Conservation (phyloP, 2,797 vertebrate species). For the Oreonectes daqikongensis region DNA sequence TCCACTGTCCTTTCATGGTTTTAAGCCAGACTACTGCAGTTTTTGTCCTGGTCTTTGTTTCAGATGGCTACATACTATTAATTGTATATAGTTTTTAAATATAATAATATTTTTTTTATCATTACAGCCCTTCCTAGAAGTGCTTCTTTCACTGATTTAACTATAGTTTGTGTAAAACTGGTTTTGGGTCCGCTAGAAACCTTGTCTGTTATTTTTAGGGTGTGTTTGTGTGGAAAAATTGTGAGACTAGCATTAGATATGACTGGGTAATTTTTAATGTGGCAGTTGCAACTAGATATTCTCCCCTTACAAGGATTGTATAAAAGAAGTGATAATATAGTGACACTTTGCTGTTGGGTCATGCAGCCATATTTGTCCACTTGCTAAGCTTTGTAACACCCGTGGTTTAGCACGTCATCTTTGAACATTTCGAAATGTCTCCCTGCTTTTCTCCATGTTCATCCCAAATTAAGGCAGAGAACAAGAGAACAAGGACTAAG, state of each 20-base stretch:
- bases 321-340: too few species aligned
- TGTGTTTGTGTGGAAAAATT: not conserved
- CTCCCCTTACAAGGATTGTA: too few species aligned
- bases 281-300: not conserved
- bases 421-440: not conserved
- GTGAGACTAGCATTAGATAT: not conserved
- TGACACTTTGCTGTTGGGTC: not conserved
- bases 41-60: not conserved
- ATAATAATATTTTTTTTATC: too few species aligned
- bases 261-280: not conserved
- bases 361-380: not conserved
- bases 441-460: slow-evolving; percentile 1
- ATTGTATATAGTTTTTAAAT: not conserved
- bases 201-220: not conserved
- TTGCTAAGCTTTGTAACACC: not conserved
- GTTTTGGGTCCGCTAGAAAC: too few species aligned
- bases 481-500: slow-evolving; percentile 53
- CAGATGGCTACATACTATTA: not conserved
- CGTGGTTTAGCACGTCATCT: not conserved
- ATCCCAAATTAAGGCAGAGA: slow-evolving; percentile 34
- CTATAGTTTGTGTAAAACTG: too few species aligned
- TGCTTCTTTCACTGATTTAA: too few species aligned
- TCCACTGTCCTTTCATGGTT: slow-evolving; percentile 9
- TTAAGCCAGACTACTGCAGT: not conserved
- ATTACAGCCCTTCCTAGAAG: not conserved